Percentiles rank a stretch among this genome's conserved stretches.
Conservation (phyloP, 2,797 vertebrate species). For the Diglossa cyanea region DNA sequence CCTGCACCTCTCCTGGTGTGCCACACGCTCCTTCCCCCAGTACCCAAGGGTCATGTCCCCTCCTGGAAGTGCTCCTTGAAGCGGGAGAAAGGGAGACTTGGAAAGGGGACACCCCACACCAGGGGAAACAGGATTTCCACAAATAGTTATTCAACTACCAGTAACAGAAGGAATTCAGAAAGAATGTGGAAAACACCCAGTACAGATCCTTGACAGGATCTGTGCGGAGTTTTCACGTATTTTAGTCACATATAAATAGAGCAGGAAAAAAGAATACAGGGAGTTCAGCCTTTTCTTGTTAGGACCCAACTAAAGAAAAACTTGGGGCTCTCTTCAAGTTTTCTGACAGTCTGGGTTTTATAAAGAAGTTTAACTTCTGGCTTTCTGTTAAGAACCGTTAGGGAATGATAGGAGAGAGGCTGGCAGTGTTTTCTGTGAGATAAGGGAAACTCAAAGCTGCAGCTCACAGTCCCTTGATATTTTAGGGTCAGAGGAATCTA, state of each 20-base stretch:
- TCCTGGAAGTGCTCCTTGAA: neutral
- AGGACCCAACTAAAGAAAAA: neutral
- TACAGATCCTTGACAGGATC: neutral
- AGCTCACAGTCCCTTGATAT: neutral
- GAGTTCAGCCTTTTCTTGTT: neutral
- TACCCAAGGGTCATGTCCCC: neutral
- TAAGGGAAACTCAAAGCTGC: conserved; percentile 42
- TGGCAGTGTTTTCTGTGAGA: conserved; percentile 8
- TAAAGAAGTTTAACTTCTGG: neutral
- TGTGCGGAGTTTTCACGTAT: neutral
- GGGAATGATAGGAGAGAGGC: neutral
- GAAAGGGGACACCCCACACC: neutral
- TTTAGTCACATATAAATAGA: neutral
- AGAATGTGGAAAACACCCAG: neutral
- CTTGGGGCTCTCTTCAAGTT: neutral
- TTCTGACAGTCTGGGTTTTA: neutral
- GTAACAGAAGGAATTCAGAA: neutral
- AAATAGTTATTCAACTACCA: neutral
- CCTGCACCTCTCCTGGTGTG: neutral
- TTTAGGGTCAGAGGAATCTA: neutral
- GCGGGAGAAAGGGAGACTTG: neutral
- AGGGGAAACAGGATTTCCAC: neutral
- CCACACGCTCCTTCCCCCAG: fast-evolving
- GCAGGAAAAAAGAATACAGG: neutral
- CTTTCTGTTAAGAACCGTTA: conserved; percentile 44